Conservation (phyloP, 2,888 invertebrate genomes). For the Acrocera orbiculus region DNA sequence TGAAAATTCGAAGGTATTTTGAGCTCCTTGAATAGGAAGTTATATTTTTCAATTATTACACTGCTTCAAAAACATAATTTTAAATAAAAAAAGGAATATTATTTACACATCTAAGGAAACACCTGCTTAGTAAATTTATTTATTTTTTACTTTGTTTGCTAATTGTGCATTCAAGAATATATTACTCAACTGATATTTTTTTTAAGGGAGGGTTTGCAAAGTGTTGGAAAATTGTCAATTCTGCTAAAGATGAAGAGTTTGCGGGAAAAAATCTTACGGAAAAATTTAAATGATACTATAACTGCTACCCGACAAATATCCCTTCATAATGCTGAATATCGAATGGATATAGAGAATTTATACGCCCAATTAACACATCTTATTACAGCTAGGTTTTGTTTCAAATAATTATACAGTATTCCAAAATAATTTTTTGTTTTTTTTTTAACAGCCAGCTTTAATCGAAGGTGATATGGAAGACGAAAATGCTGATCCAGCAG, state of each 20-base stretch:
- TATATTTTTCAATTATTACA: too few species aligned
- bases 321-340: constrained; percentile 28
- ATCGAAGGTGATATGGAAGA: constrained; percentile 43
- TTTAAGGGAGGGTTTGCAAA: constrained; percentile 91
- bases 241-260: constrained; percentile 55
- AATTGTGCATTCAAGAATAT: too few species aligned
- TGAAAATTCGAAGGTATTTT: too few species aligned
- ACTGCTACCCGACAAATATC: constrained; percentile 30
- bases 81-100: too few species aligned
- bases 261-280: constrained; percentile 87
- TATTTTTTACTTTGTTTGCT: too few species aligned
- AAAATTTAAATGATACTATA: constrained; percentile 30
- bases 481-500: constrained; percentile 87
- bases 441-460: constrained; percentile 30
- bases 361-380: constrained; percentile 25
- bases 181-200: constrained; percentile 5
- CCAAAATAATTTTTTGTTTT: too few species aligned
- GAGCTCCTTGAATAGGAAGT: too few species aligned
- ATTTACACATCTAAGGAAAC: too few species aligned
- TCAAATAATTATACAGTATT: too few species aligned
- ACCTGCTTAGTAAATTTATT: too few species aligned
- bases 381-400: constrained; percentile 15
- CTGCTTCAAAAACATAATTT: too few species aligned
- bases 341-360: constrained; percentile 27
- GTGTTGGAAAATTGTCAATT: constrained; percentile 90